Evolutionary conservation across 2,797 vertebrate genomes (phyloP).

Genomic region (Molossus alvarezi): DNA sequence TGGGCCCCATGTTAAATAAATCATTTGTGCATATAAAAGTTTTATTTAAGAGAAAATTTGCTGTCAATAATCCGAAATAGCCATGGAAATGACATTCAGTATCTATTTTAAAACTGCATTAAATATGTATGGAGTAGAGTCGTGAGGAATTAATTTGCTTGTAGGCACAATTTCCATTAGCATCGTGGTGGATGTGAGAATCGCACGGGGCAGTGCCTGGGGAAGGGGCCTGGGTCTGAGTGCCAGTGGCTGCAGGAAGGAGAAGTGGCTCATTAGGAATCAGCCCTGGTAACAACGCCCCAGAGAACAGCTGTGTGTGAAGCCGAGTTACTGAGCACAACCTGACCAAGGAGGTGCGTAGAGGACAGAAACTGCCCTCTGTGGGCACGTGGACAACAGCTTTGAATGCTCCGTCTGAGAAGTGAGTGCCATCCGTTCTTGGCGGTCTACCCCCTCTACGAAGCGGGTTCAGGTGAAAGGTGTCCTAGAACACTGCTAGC

Average conservation of each 20-base stretch:
- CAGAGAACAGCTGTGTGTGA: slow-evolving; percentile 12
- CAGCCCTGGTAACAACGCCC: neutral
- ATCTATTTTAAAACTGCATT: slow-evolving; percentile 78
- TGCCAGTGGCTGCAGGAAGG: slow-evolving; percentile 2
- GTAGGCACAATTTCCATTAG: slow-evolving; percentile 68
- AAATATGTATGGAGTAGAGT: slow-evolving; percentile 74
- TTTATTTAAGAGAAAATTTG: slow-evolving; percentile 73
- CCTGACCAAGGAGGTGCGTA: neutral
- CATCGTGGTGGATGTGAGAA: neutral
- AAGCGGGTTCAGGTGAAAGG: neutral
- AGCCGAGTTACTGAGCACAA: slow-evolving; percentile 73
- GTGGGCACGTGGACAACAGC: neutral
- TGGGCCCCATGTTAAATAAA: slow-evolving; percentile 51
- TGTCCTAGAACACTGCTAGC: neutral
- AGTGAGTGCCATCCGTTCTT: neutral
- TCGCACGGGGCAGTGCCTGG: neutral
- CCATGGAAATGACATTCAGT: slow-evolving; percentile 64
- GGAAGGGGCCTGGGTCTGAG: neutral
- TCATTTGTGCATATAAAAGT: slow-evolving; percentile 50
- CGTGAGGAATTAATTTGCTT: slow-evolving; percentile 67
- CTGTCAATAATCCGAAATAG: slow-evolving; percentile 47
- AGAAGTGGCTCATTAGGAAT: slow-evolving; percentile 61
- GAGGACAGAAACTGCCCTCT: neutral
- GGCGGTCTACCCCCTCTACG: neutral
- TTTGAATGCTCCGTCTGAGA: neutral